Percentiles rank a stretch among this genome's conserved stretches.
Conservation (phyloP, 2,888 invertebrate genomes). For the Amblyjoppa fuscipennis region DNA sequence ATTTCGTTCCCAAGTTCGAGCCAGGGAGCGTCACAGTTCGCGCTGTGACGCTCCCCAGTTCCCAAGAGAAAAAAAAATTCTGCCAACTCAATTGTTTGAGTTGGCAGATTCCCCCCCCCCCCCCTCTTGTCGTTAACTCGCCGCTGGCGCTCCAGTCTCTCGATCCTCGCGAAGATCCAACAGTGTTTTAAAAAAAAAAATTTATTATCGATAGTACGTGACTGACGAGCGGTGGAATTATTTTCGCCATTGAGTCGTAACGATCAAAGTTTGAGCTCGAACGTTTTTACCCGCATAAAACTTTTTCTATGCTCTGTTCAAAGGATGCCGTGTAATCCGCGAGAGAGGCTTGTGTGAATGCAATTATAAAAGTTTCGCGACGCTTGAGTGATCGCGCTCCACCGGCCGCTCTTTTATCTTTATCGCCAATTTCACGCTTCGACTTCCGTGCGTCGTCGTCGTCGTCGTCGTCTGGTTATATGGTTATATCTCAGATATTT, state of each 20-base stretch:
- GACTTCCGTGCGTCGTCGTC: conserved; percentile 26
- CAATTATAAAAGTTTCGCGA: conserved; percentile 56
- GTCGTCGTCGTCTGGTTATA: not conserved
- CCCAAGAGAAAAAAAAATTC: not conserved
- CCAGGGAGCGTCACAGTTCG: not conserved
- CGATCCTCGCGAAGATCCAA: not conserved
- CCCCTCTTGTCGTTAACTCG: not conserved
- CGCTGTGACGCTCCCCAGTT: not conserved
- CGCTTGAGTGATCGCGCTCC: conserved; percentile 58
- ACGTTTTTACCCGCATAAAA: not conserved
- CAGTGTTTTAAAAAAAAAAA: not conserved
- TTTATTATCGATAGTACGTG: conserved; percentile 18
- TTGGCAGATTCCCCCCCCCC: not conserved
- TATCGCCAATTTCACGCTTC: conserved; percentile 70
- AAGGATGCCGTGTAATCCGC: conserved; percentile 38
- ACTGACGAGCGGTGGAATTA: conserved; percentile 6
- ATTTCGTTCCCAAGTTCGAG: not conserved
- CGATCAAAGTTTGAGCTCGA: not conserved
- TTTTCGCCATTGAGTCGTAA: conserved; percentile 28
- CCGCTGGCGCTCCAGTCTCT: not conserved
- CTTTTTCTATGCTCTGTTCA: conserved; percentile 26
- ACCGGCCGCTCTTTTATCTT: conserved; percentile 63
- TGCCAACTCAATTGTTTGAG: not conserved
- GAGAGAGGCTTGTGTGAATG: conserved; percentile 15
- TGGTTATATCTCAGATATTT: conserved; percentile 5